A percentile compares a stretch with the other conserved stretches of the same genome.
Conservation (phyloP, 2,797 vertebrate genomes). For the Micromesistius poutassou region DNA sequence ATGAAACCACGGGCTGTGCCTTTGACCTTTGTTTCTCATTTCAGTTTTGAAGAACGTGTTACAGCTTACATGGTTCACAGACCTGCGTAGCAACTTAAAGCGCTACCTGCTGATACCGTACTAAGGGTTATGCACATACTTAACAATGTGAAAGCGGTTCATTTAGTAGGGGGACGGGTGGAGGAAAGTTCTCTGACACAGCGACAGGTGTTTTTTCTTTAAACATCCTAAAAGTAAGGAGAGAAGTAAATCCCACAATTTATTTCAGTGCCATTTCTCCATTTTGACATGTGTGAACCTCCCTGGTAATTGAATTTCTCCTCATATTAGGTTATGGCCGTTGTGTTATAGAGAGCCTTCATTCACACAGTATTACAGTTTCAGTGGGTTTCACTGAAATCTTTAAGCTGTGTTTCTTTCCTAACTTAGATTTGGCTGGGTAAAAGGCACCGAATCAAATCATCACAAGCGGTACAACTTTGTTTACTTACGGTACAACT, state of each 20-base stretch:
- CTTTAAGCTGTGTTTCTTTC: not conserved
- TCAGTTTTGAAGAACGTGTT: not conserved
- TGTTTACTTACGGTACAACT: not conserved
- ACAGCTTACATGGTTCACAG: not conserved
- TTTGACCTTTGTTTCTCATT: conserved; percentile 3
- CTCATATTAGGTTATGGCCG: not conserved
- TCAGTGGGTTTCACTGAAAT: not conserved
- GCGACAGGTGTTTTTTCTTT: not conserved
- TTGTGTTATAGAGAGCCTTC: not conserved
- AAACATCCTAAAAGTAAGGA: not conserved
- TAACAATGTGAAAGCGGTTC: not conserved
- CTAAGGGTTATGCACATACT: not conserved
- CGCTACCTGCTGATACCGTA: not conserved
- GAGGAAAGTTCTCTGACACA: conserved; percentile 4
- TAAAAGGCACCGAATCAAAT: conserved; percentile 9
- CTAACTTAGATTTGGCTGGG: not conserved
- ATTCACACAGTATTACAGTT: not conserved
- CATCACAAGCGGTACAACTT: conserved; percentile 1
- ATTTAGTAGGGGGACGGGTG: not conserved
- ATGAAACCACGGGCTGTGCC: not conserved
- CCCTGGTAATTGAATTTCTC: conserved; percentile 12
- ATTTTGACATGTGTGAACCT: not conserved
- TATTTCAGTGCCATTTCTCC: not conserved
- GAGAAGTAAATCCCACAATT: conserved; percentile 1
- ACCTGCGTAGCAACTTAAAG: not conserved